A percentile compares a stretch with the other conserved stretches of the same genome.
Evolutionary conservation across 30 jellyfish, hydroid and myxozoan species (phyloP).

Genomic region (Aurelia aurita): DNA sequence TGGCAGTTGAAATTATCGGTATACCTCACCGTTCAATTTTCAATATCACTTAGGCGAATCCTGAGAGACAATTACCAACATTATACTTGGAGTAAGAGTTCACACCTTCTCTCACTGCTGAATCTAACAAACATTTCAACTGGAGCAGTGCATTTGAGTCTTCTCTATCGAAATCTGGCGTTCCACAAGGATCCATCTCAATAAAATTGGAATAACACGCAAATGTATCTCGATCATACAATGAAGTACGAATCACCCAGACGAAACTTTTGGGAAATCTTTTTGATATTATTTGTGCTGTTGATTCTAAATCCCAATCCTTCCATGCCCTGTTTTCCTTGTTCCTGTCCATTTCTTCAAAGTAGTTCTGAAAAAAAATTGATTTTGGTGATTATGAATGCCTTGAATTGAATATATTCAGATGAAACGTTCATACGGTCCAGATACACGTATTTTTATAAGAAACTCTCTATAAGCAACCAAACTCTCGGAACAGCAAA

Average conservation of each 20-base stretch:
- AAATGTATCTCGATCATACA: slow-evolving; percentile 66
- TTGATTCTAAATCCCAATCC: slow-evolving; percentile 82
- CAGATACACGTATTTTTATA: too few species aligned
- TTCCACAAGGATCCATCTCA: slow-evolving; percentile 82
- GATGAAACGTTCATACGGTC: too few species aligned
- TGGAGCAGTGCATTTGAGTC: slow-evolving; percentile 72
- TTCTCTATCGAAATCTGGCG: slow-evolving; percentile 63
- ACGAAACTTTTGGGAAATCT: slow-evolving; percentile 64
- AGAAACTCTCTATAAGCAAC: too few species aligned
- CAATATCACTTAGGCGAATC: too few species aligned
- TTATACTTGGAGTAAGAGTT: not conserved
- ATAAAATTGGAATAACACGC: slow-evolving; percentile 80
- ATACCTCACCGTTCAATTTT: too few species aligned
- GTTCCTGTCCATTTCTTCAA: slow-evolving; percentile 71
- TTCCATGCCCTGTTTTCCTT: slow-evolving; percentile 84
- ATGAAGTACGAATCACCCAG: slow-evolving; percentile 67
- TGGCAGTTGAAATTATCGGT: too few species aligned
- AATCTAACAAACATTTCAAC: slow-evolving; percentile 43
- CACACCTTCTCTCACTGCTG: slow-evolving; percentile 67
- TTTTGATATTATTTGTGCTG: slow-evolving; percentile 62
- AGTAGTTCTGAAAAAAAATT: slow-evolving; percentile 56
- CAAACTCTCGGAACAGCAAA: too few species aligned
- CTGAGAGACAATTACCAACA: too few species aligned
- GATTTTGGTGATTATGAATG: too few species aligned
- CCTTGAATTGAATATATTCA: too few species aligned